These are phyloP conservation scores for Paracyprichromis sp. DNA, from an alignment of 2,113 vertebrate genomes.

Conservation along the genomic window DNA sequence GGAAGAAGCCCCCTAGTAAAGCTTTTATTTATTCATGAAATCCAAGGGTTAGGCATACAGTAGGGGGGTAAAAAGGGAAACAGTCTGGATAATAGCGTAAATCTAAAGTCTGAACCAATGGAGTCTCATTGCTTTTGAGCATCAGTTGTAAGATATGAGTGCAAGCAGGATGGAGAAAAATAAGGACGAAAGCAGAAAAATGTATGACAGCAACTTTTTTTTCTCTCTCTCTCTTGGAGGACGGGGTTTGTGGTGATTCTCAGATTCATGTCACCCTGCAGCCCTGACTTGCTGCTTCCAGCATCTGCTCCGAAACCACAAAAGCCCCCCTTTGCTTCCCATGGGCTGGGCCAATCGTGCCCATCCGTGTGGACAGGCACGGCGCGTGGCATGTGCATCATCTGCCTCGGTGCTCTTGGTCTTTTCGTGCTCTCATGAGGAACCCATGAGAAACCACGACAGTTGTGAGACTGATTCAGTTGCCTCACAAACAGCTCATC, in stretches of 20 bases:
- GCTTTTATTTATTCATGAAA: conserved; percentile 70
- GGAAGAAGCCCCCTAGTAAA: conserved; percentile 52
- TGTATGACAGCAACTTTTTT: not conserved
- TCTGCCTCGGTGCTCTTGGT: conserved; percentile 30
- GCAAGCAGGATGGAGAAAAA: not conserved
- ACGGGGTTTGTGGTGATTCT: not conserved
- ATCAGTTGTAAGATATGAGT: not conserved
- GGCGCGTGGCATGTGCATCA: conserved; percentile 19
- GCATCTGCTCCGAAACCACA: conserved; percentile 35
- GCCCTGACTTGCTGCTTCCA: conserved; percentile 3
- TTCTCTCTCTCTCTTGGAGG: not conserved
- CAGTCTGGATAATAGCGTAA: not conserved
- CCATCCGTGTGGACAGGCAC: conserved; percentile 37
- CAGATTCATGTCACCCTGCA: conserved; percentile 26
- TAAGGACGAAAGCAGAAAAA: not conserved
- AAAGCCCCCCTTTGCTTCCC: not conserved
- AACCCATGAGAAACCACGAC: conserved; percentile 7
- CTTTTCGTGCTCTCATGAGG: conserved; percentile 22
- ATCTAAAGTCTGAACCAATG: not conserved
- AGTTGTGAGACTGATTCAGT: conserved; percentile 26
- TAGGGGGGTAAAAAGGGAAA: not conserved
- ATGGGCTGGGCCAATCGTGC: conserved; percentile 18
- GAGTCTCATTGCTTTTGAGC: not conserved
- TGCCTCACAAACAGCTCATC: conserved; percentile 23
- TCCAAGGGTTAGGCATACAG: conserved; percentile 39